Evolutionary conservation across 2,797 vertebrate species (phyloP).

Genomic region (Tiaroga cobitis): DNA sequence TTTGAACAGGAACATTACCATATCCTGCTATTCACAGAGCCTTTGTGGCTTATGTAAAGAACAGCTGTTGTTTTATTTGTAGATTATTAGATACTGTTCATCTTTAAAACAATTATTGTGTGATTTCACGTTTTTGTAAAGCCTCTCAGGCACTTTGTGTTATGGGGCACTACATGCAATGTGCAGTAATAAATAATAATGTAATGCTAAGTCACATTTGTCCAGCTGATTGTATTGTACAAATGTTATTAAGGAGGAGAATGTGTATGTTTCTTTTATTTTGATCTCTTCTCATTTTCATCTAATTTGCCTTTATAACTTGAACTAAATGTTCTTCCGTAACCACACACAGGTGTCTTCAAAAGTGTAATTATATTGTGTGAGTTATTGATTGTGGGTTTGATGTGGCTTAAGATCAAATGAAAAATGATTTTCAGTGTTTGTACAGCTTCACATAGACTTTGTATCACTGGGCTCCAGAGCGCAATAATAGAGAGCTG

Average conservation of each 20-base stretch:
- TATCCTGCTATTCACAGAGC: background rate
- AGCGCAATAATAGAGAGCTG: constrained; percentile 3
- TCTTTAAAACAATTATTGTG: background rate
- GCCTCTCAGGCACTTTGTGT: no score
- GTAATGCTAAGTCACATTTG: background rate
- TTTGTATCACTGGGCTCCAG: constrained; percentile 3
- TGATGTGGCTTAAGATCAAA: background rate
- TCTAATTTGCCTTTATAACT: background rate
- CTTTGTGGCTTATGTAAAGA: background rate
- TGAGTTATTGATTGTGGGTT: constrained; percentile 3
- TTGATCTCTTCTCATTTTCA: background rate
- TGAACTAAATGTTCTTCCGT: background rate
- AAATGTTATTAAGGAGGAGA: background rate
- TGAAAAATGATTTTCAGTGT: background rate
- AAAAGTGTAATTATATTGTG: background rate
- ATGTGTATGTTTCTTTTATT: background rate
- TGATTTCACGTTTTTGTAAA: no score
- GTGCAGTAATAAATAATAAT: no score
- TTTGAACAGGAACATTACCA: background rate
- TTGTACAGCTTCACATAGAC: constrained; percentile 12
- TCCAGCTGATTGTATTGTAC: background rate
- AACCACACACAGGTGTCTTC: constrained; percentile 7
- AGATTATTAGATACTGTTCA: background rate
- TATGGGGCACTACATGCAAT: no score
- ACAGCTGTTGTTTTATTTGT: background rate